Evolutionary conservation across 1,140 invertebrate genomes (phyloP).

Genomic region (Papilio polyxenes): DNA sequence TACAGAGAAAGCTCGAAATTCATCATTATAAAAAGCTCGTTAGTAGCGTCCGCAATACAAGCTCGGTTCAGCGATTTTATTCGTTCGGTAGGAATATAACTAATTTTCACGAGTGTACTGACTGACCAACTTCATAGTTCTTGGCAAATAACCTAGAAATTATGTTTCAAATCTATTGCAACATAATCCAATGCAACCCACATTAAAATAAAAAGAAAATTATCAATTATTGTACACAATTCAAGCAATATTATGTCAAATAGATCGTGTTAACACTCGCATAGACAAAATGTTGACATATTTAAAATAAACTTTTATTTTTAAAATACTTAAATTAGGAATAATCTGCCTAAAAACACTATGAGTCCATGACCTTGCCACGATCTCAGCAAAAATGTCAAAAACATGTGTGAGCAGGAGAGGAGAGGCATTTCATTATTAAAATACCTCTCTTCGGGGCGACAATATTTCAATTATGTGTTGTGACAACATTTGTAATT

Average conservation of each 20-base stretch:
- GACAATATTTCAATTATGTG: conserved; percentile 45
- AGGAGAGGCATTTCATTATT: conserved; percentile 67
- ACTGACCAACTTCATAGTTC: conserved; percentile 58
- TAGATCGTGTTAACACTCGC: too few species aligned
- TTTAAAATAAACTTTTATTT: too few species aligned
- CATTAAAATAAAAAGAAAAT: not conserved
- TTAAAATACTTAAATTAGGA: not conserved
- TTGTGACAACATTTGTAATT: conserved; percentile 42
- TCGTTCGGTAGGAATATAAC: conserved; percentile 60
- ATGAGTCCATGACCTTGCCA: conserved; percentile 40
- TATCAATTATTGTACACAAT: not conserved
- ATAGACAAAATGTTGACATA: not conserved
- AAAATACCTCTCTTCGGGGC: conserved; percentile 60
- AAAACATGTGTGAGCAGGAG: conserved; percentile 50
- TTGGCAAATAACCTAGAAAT: conserved; percentile 35
- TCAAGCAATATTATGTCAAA: not conserved
- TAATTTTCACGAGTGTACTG: conserved; percentile 67
- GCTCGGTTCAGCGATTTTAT: conserved; percentile 67
- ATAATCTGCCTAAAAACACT: not conserved
- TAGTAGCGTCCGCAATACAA: conserved; percentile 71
- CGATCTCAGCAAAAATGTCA: conserved; percentile 57
- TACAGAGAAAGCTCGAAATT: conserved; percentile 61
- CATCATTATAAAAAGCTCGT: conserved; percentile 73
- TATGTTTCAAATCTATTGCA: not conserved
- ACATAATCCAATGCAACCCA: not conserved